Conservation (phyloP, 2,888 invertebrate genomes). For the Julus scandinavius region DNA sequence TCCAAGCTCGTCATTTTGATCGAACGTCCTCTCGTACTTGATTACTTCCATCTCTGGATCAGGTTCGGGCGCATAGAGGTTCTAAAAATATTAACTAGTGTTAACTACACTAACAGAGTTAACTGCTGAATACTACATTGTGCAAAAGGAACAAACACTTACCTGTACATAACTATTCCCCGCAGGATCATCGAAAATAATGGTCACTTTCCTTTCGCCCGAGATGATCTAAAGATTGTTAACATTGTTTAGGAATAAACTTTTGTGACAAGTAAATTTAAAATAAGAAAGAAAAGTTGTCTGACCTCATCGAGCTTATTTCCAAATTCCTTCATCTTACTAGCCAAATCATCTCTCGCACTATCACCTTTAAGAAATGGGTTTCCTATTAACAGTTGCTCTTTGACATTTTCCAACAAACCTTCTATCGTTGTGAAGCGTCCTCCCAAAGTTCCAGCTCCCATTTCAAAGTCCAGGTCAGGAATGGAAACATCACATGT, state of each 20-base stretch:
- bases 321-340: constrained; percentile 74
- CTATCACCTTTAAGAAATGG: constrained; percentile 62
- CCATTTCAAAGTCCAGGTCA: constrained; percentile 87
- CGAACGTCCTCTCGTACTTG: constrained; percentile 83
- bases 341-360: constrained; percentile 70
- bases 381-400: constrained; percentile 72
- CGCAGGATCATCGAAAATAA: constrained; percentile 94
- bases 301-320: constrained; percentile 72
- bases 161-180: constrained; percentile 95
- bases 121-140: background rate
- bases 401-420: constrained; percentile 79
- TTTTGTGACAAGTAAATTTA: background rate
- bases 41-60: constrained; percentile 80
- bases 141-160: background rate
- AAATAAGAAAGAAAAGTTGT: background rate
- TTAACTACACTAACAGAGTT: background rate
- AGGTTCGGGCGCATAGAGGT: constrained; percentile 73
- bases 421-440: constrained; percentile 97
- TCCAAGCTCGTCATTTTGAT: constrained; percentile 96
- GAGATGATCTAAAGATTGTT: constrained; percentile 68
- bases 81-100: constrained; percentile 69
- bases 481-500: constrained; percentile 83
- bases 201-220: constrained; percentile 74
- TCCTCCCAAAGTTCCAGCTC: constrained; percentile 86
- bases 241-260: background rate